These are phyloP conservation scores for Apodemia mormo DNA, from an alignment of 2,888 invertebrate genomes.

Conservation along the genomic window DNA sequence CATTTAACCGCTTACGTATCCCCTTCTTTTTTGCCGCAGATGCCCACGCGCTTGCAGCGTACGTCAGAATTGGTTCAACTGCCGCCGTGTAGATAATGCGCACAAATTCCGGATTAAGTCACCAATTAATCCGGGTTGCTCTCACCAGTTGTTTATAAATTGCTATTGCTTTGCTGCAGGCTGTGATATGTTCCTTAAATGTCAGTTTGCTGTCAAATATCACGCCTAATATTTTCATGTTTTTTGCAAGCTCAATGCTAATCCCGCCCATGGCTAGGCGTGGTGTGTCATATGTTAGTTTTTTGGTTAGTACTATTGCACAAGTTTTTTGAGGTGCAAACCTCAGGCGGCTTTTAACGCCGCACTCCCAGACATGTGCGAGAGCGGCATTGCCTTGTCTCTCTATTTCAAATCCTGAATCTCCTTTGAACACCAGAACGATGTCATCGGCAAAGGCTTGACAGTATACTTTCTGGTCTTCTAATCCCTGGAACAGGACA, in stretches of 20 bases:
- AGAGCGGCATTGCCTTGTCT: background rate
- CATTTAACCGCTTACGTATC: constrained; percentile 23
- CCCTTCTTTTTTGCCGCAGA: constrained; percentile 20
- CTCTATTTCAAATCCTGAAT: background rate
- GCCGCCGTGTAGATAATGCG: constrained; percentile 28
- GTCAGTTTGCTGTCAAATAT: constrained; percentile 24
- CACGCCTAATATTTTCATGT: constrained; percentile 22
- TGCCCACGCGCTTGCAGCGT: constrained; percentile 30
- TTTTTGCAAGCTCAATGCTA: background rate
- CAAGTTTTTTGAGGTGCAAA: background rate
- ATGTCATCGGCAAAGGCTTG: constrained; percentile 12
- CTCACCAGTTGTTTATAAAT: constrained; percentile 28
- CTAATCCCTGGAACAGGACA: background rate
- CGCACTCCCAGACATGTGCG: background rate
- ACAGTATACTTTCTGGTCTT: too few relatives aligned
- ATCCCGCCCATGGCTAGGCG: background rate
- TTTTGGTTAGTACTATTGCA: background rate
- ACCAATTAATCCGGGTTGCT: constrained; percentile 24
- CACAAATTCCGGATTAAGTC: constrained; percentile 25
- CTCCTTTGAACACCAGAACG: background rate
- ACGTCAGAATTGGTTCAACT: constrained; percentile 31
- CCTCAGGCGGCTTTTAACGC: background rate
- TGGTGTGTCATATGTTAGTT: background rate
- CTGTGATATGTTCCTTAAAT: constrained; percentile 21
- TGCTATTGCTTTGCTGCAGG: constrained; percentile 26